Evolutionary conservation across 2,888 invertebrate genomes (phyloP).

Genomic region (Fissipunctia ypsillon): DNA sequence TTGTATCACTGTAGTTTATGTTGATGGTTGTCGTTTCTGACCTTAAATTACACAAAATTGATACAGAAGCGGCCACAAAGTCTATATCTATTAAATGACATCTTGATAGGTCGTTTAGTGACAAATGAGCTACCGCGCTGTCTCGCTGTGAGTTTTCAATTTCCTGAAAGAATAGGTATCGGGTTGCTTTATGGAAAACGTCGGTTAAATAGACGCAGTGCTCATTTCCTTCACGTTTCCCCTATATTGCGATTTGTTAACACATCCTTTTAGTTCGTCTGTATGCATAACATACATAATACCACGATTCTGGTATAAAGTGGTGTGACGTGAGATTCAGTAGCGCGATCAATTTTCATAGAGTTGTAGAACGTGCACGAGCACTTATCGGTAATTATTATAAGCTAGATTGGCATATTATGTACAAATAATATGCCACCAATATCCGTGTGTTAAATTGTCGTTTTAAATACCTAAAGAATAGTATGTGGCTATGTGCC

Average conservation of each 20-base stretch:
- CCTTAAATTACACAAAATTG: slow-evolving; percentile 57
- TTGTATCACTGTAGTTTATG: slow-evolving; percentile 56
- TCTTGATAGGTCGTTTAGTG: slow-evolving; percentile 45
- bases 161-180: slow-evolving; percentile 37
- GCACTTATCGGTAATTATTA: slow-evolving; percentile 43
- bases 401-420: slow-evolving; percentile 26
- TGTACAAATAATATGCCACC: slow-evolving; percentile 24
- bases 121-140: slow-evolving; percentile 19
- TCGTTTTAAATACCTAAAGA: slow-evolving; percentile 21
- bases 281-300: neutral
- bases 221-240: slow-evolving; percentile 35
- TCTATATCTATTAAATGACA: slow-evolving; percentile 34
- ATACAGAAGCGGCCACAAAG: slow-evolving; percentile 28
- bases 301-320: slow-evolving; percentile 15
- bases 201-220: slow-evolving; percentile 28
- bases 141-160: slow-evolving; percentile 32
- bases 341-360: slow-evolving; percentile 20
- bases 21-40: slow-evolving; percentile 54
- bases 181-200: slow-evolving; percentile 15
- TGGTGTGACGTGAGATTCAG: slow-evolving; percentile 19
- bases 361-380: slow-evolving; percentile 20
- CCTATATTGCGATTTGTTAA: neutral
- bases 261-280: slow-evolving; percentile 10
- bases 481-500: neutral
- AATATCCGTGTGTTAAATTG: slow-evolving; percentile 36